Evolutionary conservation across 2,888 invertebrate genomes (phyloP).

Genomic region (Xanthorhoe designata): DNA sequence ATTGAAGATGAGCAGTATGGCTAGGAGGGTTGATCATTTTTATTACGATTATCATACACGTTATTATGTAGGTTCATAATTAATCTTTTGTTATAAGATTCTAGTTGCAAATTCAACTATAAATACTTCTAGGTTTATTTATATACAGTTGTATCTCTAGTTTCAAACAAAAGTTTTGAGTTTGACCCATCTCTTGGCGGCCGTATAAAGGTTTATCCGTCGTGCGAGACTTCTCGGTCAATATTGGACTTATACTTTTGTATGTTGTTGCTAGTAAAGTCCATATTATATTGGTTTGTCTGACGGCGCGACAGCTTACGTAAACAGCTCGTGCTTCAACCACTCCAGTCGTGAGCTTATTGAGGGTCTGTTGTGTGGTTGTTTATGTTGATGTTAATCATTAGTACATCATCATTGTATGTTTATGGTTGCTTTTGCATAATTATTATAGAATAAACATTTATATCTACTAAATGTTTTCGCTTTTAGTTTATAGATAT

Average conservation of each 20-base stretch:
- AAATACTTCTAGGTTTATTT: background rate
- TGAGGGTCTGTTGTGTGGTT: slow-evolving; percentile 15
- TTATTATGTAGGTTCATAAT: too few relatives aligned
- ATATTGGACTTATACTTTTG: slow-evolving; percentile 8
- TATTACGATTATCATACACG: too few relatives aligned
- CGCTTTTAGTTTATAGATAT: too few relatives aligned
- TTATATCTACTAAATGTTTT: too few relatives aligned
- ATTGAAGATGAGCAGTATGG: too few relatives aligned
- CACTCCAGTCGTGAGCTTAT: slow-evolving; percentile 22
- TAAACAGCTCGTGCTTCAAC: slow-evolving; percentile 24
- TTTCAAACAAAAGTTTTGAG: slow-evolving; percentile 3
- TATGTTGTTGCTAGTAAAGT: slow-evolving; percentile 9
- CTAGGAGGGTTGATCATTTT: too few relatives aligned
- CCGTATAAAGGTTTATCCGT: background rate
- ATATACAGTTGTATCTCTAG: background rate
- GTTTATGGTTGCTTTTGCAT: background rate
- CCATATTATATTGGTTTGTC: slow-evolving; percentile 15
- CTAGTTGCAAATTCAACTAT: background rate
- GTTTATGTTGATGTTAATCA: slow-evolving; percentile 16
- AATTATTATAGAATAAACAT: background rate
- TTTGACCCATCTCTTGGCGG: background rate
- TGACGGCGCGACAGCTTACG: slow-evolving; percentile 23
- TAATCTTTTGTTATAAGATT: too few relatives aligned
- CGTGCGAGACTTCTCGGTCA: slow-evolving; percentile 3
- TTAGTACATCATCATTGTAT: slow-evolving; percentile 1